phyloP scores from a whole-genome alignment of 1,140 invertebrate species.

The Sipha flava region DNA sequence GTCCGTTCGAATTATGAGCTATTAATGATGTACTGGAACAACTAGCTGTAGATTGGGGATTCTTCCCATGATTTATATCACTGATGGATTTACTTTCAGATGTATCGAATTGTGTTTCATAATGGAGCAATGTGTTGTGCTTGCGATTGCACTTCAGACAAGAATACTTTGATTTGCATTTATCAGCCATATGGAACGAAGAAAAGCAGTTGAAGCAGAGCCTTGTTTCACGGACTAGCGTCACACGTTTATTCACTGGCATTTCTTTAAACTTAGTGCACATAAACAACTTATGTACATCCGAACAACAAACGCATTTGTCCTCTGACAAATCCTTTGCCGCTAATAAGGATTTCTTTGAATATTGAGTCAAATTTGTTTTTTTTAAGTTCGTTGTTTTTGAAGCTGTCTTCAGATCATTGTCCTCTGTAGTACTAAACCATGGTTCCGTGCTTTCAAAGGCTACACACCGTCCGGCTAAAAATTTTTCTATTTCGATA shows the following conservation, averaged over 20 bases:
- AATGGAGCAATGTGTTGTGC: not conserved
- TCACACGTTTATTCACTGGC: not conserved
- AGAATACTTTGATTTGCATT: not conserved
- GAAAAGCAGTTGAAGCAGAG: not conserved
- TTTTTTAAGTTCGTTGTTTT: no score
- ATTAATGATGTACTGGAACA: no score
- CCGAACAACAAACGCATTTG: not conserved
- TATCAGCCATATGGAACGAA: not conserved
- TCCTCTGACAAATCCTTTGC: not conserved
- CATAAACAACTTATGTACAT: not conserved
- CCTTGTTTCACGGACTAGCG: not conserved
- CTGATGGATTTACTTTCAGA: not conserved
- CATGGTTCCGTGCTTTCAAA: not conserved
- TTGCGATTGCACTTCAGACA: not conserved
- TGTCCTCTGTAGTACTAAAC: no score
- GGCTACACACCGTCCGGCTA: not conserved
- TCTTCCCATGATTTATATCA: no score
- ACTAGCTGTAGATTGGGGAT: no score
- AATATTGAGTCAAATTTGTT: no score
- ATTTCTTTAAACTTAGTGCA: not conserved
- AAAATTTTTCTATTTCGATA: not conserved
- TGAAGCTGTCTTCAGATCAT: no score
- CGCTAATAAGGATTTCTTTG: not conserved
- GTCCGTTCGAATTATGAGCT: not conserved
- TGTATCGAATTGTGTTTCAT: not conserved